A percentile compares a stretch with the other conserved stretches of the same genome.
These are phyloP conservation scores for Suillia variegata DNA, from an alignment of 2,888 invertebrate species.

Conservation along the genomic window DNA sequence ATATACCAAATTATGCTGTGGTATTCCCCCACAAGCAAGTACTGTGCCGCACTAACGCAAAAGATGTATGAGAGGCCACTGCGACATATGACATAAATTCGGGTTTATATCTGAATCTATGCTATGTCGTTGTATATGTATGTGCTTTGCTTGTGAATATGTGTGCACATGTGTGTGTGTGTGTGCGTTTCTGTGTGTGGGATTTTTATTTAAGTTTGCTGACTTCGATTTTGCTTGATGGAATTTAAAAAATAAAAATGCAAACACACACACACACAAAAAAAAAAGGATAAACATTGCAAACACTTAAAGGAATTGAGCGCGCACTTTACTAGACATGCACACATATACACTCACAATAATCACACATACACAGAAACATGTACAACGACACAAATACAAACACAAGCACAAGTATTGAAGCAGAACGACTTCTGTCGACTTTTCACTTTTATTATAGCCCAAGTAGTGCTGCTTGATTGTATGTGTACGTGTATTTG, in stretches of 20 bases:
- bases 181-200: slow-evolving; percentile 9
- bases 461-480: slow-evolving; percentile 19
- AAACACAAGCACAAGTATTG: not conserved
- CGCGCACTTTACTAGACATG: not conserved
- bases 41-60: too few relatives aligned
- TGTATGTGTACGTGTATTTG: slow-evolving; percentile 20
- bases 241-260: slow-evolving; percentile 18
- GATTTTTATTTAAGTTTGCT: slow-evolving; percentile 12
- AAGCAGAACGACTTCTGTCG: not conserved
- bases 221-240: slow-evolving; percentile 31
- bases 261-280: slow-evolving; percentile 5
- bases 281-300: slow-evolving; percentile 22
- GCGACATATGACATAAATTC: slow-evolving; percentile 14
- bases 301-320: slow-evolving; percentile 23
- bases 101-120: not conserved
- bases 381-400: not conserved
- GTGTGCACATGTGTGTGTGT: slow-evolving; percentile 3
- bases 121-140: not conserved
- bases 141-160: not conserved
- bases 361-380: not conserved
- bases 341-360: not conserved
- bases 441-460: slow-evolving; percentile 3
- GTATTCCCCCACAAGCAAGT: too few relatives aligned
- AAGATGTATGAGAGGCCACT: too few relatives aligned
- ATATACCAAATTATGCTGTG: too few relatives aligned